phyloP scores from a whole-genome alignment of 2,113 vertebrate genomes.

The Nestor notabilis region DNA sequence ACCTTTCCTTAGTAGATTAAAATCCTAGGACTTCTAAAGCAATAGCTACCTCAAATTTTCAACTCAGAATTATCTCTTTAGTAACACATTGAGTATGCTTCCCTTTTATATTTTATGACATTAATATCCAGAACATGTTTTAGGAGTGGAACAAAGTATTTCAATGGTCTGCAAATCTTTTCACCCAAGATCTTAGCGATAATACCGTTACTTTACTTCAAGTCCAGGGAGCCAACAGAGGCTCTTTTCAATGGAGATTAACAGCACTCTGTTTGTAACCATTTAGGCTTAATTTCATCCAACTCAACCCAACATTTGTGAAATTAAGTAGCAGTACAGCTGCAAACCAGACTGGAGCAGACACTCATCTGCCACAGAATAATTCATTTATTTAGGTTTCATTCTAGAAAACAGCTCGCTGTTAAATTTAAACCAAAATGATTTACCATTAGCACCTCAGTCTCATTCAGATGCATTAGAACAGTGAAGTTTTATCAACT shows the following conservation, averaged over 20 bases:
- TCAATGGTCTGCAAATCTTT: background rate
- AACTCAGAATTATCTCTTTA: background rate
- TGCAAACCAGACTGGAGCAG: background rate
- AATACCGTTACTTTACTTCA: background rate
- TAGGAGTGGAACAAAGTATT: background rate
- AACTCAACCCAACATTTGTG: background rate
- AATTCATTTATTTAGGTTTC: background rate
- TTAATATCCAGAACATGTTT: background rate
- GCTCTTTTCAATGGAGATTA: background rate
- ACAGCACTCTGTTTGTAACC: background rate
- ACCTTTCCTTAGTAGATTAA: background rate
- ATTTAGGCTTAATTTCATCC: background rate
- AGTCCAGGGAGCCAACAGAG: background rate
- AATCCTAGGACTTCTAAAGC: background rate
- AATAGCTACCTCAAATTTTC: background rate
- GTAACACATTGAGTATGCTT: background rate
- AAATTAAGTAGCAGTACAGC: background rate
- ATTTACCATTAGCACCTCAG: background rate
- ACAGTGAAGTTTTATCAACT: background rate
- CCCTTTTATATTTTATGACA: background rate
- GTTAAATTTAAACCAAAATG: background rate
- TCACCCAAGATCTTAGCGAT: background rate
- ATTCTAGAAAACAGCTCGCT: background rate
- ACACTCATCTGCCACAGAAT: background rate
- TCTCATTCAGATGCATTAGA: background rate